Evolutionary conservation across 2,888 invertebrate genomes (phyloP).

Genomic region (Andrena chrysosceles): DNA sequence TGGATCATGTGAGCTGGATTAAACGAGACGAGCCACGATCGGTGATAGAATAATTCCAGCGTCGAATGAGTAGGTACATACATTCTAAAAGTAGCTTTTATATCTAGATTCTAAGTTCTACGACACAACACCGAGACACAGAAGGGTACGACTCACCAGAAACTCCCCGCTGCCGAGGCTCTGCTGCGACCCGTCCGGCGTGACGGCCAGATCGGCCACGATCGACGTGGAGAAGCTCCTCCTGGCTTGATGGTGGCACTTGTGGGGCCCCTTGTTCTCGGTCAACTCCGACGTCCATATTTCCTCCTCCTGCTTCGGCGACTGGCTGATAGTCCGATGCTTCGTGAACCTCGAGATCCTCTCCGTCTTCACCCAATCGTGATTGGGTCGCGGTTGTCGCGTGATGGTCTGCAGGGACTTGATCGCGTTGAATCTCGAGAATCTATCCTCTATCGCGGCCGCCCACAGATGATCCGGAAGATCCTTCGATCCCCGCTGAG

Average conservation of each 20-base stretch:
- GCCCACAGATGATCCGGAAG: constrained; percentile 80
- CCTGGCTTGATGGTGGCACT: constrained; percentile 78
- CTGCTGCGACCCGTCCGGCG: constrained; percentile 80
- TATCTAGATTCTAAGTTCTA: constrained; percentile 20
- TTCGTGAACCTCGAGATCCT: constrained; percentile 78
- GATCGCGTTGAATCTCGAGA: constrained; percentile 78
- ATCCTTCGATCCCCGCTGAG: constrained; percentile 75
- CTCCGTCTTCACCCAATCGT: constrained; percentile 81
- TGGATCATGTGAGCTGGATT: constrained; percentile 53
- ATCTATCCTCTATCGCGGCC: constrained; percentile 77
- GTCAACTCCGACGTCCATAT: constrained; percentile 79
- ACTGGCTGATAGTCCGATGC: constrained; percentile 79
- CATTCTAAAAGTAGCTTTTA: background rate
- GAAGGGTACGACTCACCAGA: constrained; percentile 74
- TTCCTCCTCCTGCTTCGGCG: constrained; percentile 76
- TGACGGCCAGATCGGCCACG: constrained; percentile 78
- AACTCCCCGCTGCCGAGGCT: constrained; percentile 80
- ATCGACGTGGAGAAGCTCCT: constrained; percentile 81
- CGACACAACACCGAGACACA: constrained; percentile 53
- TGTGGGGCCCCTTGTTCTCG: constrained; percentile 70
- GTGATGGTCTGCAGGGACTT: constrained; percentile 79
- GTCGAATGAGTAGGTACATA: background rate
- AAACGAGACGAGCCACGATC: constrained; percentile 55
- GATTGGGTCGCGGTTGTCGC: constrained; percentile 79
- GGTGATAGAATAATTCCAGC: constrained; percentile 50